phyloP scores from a whole-genome alignment of 2,797 vertebrate genomes.

The Acridotheres tristis region DNA sequence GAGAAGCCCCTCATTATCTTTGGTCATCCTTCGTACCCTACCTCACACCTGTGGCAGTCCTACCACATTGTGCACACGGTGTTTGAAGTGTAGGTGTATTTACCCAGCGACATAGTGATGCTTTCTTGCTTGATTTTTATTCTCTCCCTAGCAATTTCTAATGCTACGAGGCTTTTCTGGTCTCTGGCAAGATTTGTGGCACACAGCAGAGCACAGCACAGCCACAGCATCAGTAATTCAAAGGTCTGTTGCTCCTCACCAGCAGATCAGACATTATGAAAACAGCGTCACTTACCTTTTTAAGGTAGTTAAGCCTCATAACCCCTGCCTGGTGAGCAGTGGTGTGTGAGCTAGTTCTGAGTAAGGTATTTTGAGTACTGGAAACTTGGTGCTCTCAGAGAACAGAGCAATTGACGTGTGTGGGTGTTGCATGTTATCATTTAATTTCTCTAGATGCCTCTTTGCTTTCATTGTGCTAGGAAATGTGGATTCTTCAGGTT shows the following conservation, averaged over 20 bases:
- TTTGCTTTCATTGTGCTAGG: neutral
- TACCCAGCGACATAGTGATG: accelerated
- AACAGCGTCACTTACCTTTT: neutral
- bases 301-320: neutral
- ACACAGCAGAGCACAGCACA: neutral
- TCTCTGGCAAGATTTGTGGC: neutral
- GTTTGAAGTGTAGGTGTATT: neutral
- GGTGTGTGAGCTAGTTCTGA: neutral
- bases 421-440: neutral
- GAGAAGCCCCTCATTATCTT: neutral
- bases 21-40: neutral
- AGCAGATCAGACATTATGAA: neutral
- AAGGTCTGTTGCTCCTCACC: neutral
- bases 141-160: neutral
- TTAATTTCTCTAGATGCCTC: neutral
- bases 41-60: neutral
- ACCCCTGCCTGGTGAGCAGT: neutral
- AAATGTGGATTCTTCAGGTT: neutral
- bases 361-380: neutral
- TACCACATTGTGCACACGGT: neutral
- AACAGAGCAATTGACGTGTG: neutral
- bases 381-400: neutral
- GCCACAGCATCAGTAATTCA: neutral
- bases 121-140: neutral
- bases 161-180: neutral